Evolutionary conservation across 2,797 vertebrate species (phyloP).

Genomic region (Eutrigla gurnardus): DNA sequence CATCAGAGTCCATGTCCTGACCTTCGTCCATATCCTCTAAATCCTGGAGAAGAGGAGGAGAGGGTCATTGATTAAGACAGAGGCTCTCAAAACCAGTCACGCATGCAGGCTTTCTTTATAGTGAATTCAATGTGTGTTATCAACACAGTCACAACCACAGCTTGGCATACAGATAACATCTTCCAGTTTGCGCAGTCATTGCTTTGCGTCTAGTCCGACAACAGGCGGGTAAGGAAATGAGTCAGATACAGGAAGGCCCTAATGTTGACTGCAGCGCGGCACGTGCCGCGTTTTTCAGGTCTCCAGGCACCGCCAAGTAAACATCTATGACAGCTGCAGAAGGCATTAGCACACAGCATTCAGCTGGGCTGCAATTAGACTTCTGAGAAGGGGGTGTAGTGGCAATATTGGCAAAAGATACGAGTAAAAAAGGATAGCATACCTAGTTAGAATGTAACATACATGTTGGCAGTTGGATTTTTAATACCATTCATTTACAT

Average conservation of each 20-base stretch:
- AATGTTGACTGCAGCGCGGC: conserved; percentile 33
- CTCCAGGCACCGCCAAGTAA: conserved; percentile 37
- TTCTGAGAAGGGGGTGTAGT: conserved; percentile 52
- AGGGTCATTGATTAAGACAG: background rate
- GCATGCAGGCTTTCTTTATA: background rate
- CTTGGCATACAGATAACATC: background rate
- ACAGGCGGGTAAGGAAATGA: conserved; percentile 1
- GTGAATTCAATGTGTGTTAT: background rate
- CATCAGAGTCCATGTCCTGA: conserved; percentile 86
- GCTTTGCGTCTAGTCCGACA: conserved; percentile 8
- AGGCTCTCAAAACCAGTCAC: background rate
- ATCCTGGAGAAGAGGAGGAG: conserved; percentile 79
- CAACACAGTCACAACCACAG: background rate
- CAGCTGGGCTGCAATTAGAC: conserved; percentile 65
- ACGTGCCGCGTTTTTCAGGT: conserved; percentile 51
- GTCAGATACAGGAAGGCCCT: background rate
- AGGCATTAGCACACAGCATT: conserved; percentile 46
- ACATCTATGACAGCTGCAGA: conserved; percentile 59
- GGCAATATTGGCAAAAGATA: conserved; percentile 10
- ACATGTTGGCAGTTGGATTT: background rate
- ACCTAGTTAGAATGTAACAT: background rate
- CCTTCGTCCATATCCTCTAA: conserved; percentile 86
- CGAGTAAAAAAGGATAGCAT: background rate
- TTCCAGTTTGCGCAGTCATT: background rate
- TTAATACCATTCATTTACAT: background rate